Conservation (phyloP, 2,797 vertebrate species). For the Borostomias antarcticus region DNA sequence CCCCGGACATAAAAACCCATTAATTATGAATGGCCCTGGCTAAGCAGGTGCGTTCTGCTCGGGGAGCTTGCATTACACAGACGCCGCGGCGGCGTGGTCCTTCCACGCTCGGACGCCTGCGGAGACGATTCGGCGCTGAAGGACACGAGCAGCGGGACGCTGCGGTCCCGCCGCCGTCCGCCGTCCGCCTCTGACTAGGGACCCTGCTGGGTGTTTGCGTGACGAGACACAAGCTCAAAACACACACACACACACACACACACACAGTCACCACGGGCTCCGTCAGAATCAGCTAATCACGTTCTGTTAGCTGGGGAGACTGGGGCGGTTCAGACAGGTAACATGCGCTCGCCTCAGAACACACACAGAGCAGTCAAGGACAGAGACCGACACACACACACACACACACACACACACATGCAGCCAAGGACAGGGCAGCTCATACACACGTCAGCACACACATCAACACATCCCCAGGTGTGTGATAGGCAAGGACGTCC, state of each 20-base stretch:
- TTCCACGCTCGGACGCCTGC: conserved; percentile 50
- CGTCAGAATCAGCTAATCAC: background rate
- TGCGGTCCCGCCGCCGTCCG: conserved; percentile 39
- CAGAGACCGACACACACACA: conserved; percentile 9
- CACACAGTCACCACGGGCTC: background rate
- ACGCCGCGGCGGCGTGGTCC: conserved; percentile 49
- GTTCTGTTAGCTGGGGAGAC: conserved; percentile 6
- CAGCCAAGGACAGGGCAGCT: conserved; percentile 32
- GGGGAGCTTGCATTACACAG: conserved; percentile 63
- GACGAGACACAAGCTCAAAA: conserved; percentile 20
- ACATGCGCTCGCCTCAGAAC: conserved; percentile 11
- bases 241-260: conserved; percentile 5
- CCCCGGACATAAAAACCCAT: conserved; percentile 57
- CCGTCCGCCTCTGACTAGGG: conserved; percentile 16
- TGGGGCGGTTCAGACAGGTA: background rate
- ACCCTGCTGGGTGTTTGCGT: conserved; percentile 3
- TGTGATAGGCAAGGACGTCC: too few species aligned
- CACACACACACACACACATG: background rate
- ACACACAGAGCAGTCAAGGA: conserved; percentile 16
- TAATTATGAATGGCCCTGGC: conserved; percentile 64
- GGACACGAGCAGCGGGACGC: conserved; percentile 1
- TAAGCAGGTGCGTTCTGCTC: conserved; percentile 65
- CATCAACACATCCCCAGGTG: background rate
- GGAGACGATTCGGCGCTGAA: conserved; percentile 37
- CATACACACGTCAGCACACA: conserved; percentile 6